A percentile compares a stretch with the other conserved stretches of the same genome.
Conservation (phyloP, 2,797 vertebrate species). For the Urocyon cinereoargenteus region DNA sequence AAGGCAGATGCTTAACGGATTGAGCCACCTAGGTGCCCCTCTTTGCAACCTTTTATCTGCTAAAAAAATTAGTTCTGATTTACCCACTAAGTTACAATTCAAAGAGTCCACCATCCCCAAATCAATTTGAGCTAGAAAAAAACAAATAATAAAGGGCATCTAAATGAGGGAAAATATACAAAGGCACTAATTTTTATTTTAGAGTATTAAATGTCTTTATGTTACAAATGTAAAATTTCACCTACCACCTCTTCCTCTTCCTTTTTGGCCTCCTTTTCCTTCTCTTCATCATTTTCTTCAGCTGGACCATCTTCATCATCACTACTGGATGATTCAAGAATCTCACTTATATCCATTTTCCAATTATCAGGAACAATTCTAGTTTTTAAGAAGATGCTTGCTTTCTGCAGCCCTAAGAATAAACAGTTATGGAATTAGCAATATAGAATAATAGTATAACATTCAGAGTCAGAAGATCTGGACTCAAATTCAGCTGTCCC, state of each 20-base stretch:
- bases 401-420: slow-evolving; percentile 91
- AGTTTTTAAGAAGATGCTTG: slow-evolving; percentile 90
- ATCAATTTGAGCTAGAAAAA: not conserved
- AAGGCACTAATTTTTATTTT: not conserved
- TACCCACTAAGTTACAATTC: not conserved
- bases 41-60: not conserved
- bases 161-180: not conserved
- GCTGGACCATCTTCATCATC: slow-evolving; percentile 92
- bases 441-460: not conserved
- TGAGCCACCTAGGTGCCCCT: too few relatives aligned
- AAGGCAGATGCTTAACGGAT: too few relatives aligned
- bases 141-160: not conserved
- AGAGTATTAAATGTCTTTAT: not conserved
- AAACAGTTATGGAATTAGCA: slow-evolving; percentile 62
- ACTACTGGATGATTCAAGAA: slow-evolving; percentile 97
- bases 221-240: not conserved
- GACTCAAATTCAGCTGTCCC: slow-evolving; percentile 29
- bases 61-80: slow-evolving; percentile 35
- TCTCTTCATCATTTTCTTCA: slow-evolving; percentile 91
- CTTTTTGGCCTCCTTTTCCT: slow-evolving; percentile 89
- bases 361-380: slow-evolving; percentile 92
- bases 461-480: not conserved
- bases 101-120: not conserved
- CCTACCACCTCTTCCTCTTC: slow-evolving; percentile 89
- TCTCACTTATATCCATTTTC: slow-evolving; percentile 99